Percentiles rank a stretch among this genome's conserved stretches.
Conservation (phyloP, 1,140 invertebrate species). For the Galleria mellonella region DNA sequence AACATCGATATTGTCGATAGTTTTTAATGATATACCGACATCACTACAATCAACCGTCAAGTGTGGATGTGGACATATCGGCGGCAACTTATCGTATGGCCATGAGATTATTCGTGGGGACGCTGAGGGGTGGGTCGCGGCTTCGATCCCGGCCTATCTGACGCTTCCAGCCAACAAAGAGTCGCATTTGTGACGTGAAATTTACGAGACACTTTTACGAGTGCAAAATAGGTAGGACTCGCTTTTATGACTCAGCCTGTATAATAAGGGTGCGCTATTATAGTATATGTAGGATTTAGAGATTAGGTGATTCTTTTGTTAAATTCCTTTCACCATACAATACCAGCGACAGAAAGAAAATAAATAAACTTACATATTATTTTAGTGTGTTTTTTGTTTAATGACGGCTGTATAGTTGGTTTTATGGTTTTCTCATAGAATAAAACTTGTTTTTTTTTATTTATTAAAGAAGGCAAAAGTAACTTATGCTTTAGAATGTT, state of each 20-base stretch:
- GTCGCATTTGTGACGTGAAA: constrained; percentile 50
- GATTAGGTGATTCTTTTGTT: too few species aligned
- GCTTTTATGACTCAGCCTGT: constrained; percentile 44
- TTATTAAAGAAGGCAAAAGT: too few species aligned
- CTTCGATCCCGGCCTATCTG: constrained; percentile 14
- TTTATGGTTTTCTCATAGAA: too few species aligned
- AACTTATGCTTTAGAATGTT: too few species aligned
- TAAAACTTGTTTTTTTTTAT: too few species aligned
- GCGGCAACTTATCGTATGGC: constrained; percentile 27
- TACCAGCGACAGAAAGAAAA: too few species aligned
- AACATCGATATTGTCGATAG: constrained; percentile 8
- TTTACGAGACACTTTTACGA: constrained; percentile 64
- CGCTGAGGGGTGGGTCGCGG: constrained; percentile 2
- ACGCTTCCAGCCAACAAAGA: constrained; percentile 34
- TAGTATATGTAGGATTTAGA: constrained; percentile 4
- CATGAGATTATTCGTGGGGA: constrained; percentile 23
- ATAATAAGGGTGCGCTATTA: constrained; percentile 35
- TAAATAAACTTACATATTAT: too few species aligned
- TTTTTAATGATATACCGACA: not conserved
- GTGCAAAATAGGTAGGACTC: constrained; percentile 56
- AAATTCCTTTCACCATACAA: too few species aligned
- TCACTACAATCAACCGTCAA: constrained; percentile 8
- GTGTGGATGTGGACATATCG: constrained; percentile 12
- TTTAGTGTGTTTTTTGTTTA: too few species aligned
- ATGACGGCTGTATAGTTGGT: too few species aligned